Percentiles rank a stretch among this genome's conserved stretches.
Conservation (phyloP, 2,113 vertebrate genomes). For the Grantiella picta region DNA sequence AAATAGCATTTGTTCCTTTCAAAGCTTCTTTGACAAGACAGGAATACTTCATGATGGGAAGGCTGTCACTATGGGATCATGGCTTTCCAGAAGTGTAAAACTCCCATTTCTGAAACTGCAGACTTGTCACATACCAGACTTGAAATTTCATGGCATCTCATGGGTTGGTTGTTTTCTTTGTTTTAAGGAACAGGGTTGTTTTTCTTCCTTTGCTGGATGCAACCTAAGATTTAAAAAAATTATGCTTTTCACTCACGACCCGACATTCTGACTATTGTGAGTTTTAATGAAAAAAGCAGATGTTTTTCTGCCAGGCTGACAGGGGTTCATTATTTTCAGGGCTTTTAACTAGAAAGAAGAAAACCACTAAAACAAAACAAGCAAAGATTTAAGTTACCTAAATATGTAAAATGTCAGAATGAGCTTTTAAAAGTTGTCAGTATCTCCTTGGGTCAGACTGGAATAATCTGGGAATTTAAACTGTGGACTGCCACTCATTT, state of each 20-base stretch:
- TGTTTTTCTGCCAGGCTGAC: not conserved
- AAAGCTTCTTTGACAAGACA: constrained; percentile 3
- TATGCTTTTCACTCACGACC: not conserved
- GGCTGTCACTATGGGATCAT: not conserved
- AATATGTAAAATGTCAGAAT: not conserved
- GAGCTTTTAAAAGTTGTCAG: not conserved
- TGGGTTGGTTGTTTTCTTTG: not conserved
- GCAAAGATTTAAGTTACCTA: not conserved
- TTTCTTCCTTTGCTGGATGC: not conserved
- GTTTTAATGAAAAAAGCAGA: not conserved
- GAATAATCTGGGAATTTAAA: not conserved
- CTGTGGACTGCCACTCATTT: not conserved
- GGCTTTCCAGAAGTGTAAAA: not conserved
- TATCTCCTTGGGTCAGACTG: not conserved
- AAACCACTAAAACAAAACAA: not conserved
- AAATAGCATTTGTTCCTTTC: constrained; percentile 32
- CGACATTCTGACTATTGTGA: not conserved
- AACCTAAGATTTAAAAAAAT: not conserved
- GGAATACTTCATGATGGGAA: not conserved
- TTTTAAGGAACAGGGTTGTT: not conserved
- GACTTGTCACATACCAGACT: not conserved
- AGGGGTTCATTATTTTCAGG: not conserved
- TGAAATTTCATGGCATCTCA: not conserved
- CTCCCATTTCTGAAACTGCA: not conserved
- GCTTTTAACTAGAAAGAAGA: not conserved